Percentiles rank a stretch among this genome's conserved stretches.
Evolutionary conservation across 2,797 vertebrate species (phyloP).

Genomic region (Iguana delicatissima): DNA sequence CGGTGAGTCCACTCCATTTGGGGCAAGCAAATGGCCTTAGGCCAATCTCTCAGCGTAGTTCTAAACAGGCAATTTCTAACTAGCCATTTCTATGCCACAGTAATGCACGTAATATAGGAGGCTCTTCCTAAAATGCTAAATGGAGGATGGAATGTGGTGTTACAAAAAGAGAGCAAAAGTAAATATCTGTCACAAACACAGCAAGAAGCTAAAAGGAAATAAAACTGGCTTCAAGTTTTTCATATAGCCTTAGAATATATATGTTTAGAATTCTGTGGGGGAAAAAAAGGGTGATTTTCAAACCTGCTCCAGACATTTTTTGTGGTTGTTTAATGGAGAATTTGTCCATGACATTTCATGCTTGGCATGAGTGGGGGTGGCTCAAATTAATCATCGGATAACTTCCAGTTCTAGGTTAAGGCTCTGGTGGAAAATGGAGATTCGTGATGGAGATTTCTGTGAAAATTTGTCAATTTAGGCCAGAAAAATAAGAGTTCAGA

Average conservation of each 20-base stretch:
- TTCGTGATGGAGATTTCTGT: neutral
- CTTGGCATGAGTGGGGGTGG: neutral
- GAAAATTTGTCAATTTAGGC: neutral
- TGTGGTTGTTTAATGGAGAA: neutral
- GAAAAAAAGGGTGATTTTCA: neutral
- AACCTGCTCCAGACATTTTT: neutral
- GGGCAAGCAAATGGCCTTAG: too few species aligned
- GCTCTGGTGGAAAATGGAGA: neutral
- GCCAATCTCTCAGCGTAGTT: neutral
- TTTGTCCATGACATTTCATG: neutral
- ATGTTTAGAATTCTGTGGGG: neutral
- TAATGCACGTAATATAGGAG: neutral
- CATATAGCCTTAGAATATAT: neutral
- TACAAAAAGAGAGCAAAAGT: neutral
- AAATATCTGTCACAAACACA: neutral
- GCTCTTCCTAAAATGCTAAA: neutral
- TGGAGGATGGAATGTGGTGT: neutral
- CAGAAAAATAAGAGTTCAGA: too few species aligned
- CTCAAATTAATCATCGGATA: neutral
- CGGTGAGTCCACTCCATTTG: too few species aligned
- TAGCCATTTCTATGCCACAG: neutral
- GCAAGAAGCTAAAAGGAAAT: too few species aligned
- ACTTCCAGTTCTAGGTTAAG: neutral
- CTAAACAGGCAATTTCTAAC: slow-evolving; percentile 37
- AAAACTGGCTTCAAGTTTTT: too few species aligned